phyloP scores from a whole-genome alignment of 2,113 vertebrate genomes.

The Phalacrocorax aristotelis region DNA sequence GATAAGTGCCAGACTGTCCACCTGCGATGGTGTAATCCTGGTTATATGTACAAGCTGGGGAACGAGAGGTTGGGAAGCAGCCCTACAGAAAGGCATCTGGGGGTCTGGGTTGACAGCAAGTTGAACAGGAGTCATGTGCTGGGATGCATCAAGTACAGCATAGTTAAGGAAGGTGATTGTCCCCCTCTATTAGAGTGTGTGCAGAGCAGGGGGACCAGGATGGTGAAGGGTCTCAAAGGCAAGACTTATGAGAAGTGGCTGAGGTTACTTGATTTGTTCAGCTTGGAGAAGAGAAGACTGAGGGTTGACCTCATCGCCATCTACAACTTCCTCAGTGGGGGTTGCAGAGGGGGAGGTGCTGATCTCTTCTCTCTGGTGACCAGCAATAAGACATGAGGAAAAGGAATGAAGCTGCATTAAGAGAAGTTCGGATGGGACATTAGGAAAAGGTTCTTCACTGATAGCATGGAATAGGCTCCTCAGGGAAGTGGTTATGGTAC shows the following conservation, averaged over 20 bases:
- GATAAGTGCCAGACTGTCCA: not conserved
- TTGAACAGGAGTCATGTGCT: not conserved
- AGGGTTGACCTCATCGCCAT: not conserved
- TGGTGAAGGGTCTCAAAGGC: not conserved
- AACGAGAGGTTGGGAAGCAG: not conserved
- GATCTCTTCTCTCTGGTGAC: not conserved
- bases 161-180: not conserved
- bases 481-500: not conserved
- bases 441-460: not conserved
- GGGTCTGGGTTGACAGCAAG: rapidly evolving
- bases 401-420: not conserved
- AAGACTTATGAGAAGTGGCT: rapidly evolving
- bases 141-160: not conserved
- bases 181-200: not conserved
- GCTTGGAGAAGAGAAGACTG: not conserved
- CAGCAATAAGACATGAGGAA: not conserved
- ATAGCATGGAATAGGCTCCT: not conserved
- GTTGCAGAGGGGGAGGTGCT: rapidly evolving
- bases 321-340: not conserved
- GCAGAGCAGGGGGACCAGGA: not conserved
- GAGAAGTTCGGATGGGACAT: no score
- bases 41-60: not conserved
- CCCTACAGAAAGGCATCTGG: not conserved
- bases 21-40: not conserved
- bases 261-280: not conserved